Evolutionary conservation across 1,140 invertebrate species (phyloP), one percentile per base, ranked within the genome.

Genomic region (Zaprionus gabonicus): DNA sequence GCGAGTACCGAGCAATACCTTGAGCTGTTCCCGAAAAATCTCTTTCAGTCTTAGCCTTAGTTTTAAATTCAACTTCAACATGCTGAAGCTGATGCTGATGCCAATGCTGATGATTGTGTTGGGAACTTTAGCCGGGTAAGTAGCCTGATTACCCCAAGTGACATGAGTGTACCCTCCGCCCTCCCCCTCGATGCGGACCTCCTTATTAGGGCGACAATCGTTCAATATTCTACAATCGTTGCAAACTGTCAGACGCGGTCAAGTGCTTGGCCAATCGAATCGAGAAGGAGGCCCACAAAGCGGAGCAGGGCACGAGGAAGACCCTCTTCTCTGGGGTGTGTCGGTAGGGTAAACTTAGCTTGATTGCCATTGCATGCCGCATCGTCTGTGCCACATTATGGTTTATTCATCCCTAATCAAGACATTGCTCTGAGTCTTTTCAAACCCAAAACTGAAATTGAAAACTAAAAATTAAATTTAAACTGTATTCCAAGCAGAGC

Each of bases 221-320:
- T 58, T 55, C 65, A 75, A 57, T 69, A 69, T 27, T 55, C 71
- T 71, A 46, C 36, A 60, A 55, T 68, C 34, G 64, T 64, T 23
- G 46, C 44, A 36, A 67, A 59, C 71, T 71, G 73, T 56, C 73
- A 71, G 68, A 76, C 28, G 73, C 68, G 73, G 73, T 76, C 73
- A 76, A 76, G 73, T 76, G 68, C 49, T 27, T 41, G 49, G 31
- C 59, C 67, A 44, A 71, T 17, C 41, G 60, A 59, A 38, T 71
- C 36, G 49, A 51, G 12, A 20, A 20, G 10, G 12, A 20, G 46
- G 10, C 46, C 20, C 20, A 27, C 25, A 27, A 25, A 6, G 13
- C n/a, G 53, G n/a, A 15, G 10, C 12, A n/a, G 25, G 53, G 2
- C 41, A 7, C 28, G 7, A n/a, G n/a, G 5, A 44, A 17, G n/a